Evolutionary conservation across 1,140 invertebrate genomes (phyloP).

Genomic region (Sesamia nonagrioides): DNA sequence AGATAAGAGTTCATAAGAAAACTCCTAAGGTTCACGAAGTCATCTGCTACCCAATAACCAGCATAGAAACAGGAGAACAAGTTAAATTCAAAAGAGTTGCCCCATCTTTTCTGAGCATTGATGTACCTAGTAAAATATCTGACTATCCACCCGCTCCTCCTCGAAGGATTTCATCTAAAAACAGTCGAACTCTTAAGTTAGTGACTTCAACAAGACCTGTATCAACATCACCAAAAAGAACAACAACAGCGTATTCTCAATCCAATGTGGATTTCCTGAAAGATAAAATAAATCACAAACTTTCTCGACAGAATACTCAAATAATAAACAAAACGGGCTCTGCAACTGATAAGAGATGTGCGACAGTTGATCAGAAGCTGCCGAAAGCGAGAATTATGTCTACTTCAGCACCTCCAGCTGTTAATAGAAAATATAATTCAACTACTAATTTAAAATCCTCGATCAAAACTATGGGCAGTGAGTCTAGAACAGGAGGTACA

Average conservation of each 20-base stretch:
- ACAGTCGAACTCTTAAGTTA: constrained; percentile 90
- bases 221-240: constrained; percentile 61
- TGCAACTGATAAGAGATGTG: constrained; percentile 52
- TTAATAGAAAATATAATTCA: constrained; percentile 69
- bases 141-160: constrained; percentile 90
- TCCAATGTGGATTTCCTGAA: constrained; percentile 88
- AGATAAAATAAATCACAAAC: constrained; percentile 88
- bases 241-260: constrained; percentile 56
- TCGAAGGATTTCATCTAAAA: constrained; percentile 91
- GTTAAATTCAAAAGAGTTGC: constrained; percentile 85
- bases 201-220: constrained; percentile 87
- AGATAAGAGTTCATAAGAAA: constrained; percentile 92
- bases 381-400: constrained; percentile 78
- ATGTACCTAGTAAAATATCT: constrained; percentile 58
- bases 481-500: constrained; percentile 67
- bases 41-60: constrained; percentile 89
- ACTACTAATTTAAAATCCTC: constrained; percentile 49
- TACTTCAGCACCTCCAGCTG: constrained; percentile 72
- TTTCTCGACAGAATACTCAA: constrained; percentile 84
- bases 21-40: constrained; percentile 84
- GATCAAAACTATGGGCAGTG: constrained; percentile 59
- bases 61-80: constrained; percentile 67
- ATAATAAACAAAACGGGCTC: constrained; percentile 79
- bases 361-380: constrained; percentile 65
- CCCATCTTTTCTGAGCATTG: constrained; percentile 81